Evolutionary conservation across 2,888 invertebrate species (phyloP).

Genomic region (Itoplectis maculator): DNA sequence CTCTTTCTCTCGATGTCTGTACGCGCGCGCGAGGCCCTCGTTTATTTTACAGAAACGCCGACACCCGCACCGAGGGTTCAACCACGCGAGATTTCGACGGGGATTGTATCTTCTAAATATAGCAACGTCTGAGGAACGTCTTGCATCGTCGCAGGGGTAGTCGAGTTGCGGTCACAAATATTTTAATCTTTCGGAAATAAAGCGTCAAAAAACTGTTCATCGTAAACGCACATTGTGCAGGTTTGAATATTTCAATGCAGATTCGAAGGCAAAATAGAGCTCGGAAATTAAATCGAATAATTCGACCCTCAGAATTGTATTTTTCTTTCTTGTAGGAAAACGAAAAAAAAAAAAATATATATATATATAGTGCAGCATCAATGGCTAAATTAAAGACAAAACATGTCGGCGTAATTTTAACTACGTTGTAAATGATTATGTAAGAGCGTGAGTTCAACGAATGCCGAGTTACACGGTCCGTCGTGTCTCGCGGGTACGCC

Average conservation of each 20-base stretch:
- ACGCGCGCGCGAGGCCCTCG: not conserved
- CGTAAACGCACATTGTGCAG: too few relatives aligned
- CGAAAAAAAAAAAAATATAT: too few relatives aligned
- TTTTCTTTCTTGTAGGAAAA: too few relatives aligned
- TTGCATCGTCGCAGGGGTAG: not conserved
- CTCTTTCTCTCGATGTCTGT: constrained; percentile 2
- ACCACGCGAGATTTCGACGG: not conserved
- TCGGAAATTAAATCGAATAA: too few relatives aligned
- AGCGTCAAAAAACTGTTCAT: not conserved
- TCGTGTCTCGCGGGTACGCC: constrained; percentile 5
- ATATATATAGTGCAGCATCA: not conserved
- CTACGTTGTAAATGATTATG: not conserved
- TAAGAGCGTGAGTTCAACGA: not conserved
- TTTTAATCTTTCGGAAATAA: constrained; percentile 7
- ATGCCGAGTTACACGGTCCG: not conserved
- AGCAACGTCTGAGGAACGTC: constrained; percentile 5
- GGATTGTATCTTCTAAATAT: constrained; percentile 8
- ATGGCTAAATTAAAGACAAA: not conserved
- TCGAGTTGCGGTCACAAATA: not conserved
- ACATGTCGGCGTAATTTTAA: not conserved
- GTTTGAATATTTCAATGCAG: too few relatives aligned
- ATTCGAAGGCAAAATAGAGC: too few relatives aligned
- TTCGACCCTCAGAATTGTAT: too few relatives aligned
- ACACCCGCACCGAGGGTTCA: constrained; percentile 10
- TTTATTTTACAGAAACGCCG: constrained; percentile 14